These are phyloP conservation scores for Mus pahari DNA, from an alignment of 2,113 vertebrate genomes.

Conservation along the genomic window DNA sequence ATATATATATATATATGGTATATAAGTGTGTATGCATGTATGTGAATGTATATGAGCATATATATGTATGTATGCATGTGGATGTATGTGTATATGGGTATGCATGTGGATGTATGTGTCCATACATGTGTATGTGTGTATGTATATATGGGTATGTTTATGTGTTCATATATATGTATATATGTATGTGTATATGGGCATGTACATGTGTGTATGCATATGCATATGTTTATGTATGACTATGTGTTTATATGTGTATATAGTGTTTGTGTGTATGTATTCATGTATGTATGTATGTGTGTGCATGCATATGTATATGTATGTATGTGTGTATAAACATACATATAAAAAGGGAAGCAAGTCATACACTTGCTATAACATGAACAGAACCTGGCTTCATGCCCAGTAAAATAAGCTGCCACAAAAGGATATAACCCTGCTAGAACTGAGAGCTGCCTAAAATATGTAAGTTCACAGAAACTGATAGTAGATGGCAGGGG, in stretches of 20 bases:
- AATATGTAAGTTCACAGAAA: neutral
- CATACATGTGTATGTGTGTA: neutral
- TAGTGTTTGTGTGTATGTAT: neutral
- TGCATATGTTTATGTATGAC: no score
- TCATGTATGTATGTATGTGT: neutral
- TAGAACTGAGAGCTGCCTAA: neutral
- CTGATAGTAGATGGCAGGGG: neutral
- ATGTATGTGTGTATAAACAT: neutral
- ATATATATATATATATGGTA: neutral
- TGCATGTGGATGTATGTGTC: no score
- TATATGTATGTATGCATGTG: neutral
- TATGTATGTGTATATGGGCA: neutral
- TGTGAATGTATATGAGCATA: neutral
- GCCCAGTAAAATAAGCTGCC: neutral
- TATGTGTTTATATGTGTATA: no score
- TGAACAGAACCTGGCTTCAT: neutral
- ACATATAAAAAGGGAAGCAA: neutral
- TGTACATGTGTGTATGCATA: no score
- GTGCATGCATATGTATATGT: fast-evolving
- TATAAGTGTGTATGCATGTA: no score
- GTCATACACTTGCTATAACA: neutral
- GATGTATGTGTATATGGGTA: neutral
- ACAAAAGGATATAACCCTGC: fast-evolving
- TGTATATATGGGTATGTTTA: neutral
- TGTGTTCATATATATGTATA: neutral